Base-by-base conservation (phyloP, 2,113 vertebrate genomes). In the Brachyhypopomus occidentalis region DNA sequence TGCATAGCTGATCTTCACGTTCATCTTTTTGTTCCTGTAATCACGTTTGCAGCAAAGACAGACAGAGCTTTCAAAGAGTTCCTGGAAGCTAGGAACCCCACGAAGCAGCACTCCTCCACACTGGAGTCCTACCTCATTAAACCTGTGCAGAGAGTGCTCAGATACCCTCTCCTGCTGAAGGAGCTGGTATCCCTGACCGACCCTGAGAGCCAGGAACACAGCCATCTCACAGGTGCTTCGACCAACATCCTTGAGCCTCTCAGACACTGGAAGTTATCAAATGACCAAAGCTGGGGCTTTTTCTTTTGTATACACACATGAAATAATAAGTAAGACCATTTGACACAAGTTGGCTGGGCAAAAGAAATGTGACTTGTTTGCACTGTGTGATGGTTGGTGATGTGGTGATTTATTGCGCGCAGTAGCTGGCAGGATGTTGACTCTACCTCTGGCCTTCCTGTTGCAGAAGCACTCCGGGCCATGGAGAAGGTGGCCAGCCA, bases 111-210 rank as follows among this genome's bases (percentile, higher is more conserved):
- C 79, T 96, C 97, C 0, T 95, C 95, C 16, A 97, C 96, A 0
- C 89, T 99, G 89, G 97, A 99, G 92, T 99, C 97, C 0, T 99
- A 95, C 90, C 96, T 99, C 86, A 99, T 99, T 88, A 99, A 99
- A 91, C 97, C 97, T 0, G 96, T 99, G 1, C 97, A 99, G 92
- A 94, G 97, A 20, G 97, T 99, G 84, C 93, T 99, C 83, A 98
- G 97, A 90, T 99, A 99, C 45, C 97, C 97, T 0, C 91, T 99
- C 81, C 94, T 99, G 89, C 93, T 99, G 73, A 89, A 92, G 86
- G 96, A 98, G 88, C 93, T 99, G 20, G 96, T 96, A 84, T 95
- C 96, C 0, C 92, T 99, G 84, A 99, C 96, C 0, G 94, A 95
- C 83, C 88, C 91, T 0, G 94, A 96, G 83, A 98, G 96, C 11